Conservation (phyloP, 2,113 vertebrate genomes). For the Channa argus region DNA sequence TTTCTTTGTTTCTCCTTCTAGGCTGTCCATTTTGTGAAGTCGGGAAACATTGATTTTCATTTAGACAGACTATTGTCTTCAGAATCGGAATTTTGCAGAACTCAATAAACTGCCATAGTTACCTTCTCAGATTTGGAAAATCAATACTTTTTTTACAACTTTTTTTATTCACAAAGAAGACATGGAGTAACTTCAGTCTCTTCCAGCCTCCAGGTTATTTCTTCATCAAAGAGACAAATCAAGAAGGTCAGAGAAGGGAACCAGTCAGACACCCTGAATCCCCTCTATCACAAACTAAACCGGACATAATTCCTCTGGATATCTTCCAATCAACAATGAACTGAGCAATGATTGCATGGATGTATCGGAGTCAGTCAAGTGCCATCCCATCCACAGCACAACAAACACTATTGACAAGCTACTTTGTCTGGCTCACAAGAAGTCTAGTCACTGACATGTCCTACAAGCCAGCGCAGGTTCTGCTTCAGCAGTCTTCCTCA, state of each 20-base stretch:
- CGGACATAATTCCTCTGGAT: slow-evolving; percentile 5
- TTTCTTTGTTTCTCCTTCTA: too few relatives aligned
- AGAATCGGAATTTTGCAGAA: not conserved
- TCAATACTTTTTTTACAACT: not conserved
- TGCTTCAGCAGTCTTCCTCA: slow-evolving; percentile 10
- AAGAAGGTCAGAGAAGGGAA: slow-evolving; percentile 44
- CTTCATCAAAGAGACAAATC: slow-evolving; percentile 28
- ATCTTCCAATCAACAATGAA: not conserved
- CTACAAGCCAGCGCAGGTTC: not conserved
- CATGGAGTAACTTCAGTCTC: not conserved
- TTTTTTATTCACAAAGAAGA: slow-evolving; percentile 1
- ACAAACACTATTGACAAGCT: slow-evolving; percentile 13
- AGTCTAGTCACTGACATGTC: not conserved
- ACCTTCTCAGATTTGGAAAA: not conserved
- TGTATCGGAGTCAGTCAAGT: not conserved
- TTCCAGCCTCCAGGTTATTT: slow-evolving; percentile 19
- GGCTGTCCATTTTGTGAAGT: too few relatives aligned
- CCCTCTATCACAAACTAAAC: slow-evolving; percentile 9
- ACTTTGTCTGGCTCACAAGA: not conserved
- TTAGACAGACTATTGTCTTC: not conserved
- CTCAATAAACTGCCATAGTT: not conserved
- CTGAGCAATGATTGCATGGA: slow-evolving; percentile 19
- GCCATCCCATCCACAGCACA: slow-evolving; percentile 5
- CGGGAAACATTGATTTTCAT: not conserved
- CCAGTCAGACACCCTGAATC: slow-evolving; percentile 1